A percentile compares a stretch with the other conserved stretches of the same genome.
These are phyloP conservation scores for Corapipo altera DNA, from an alignment of 2,113 vertebrate species.

Conservation along the genomic window DNA sequence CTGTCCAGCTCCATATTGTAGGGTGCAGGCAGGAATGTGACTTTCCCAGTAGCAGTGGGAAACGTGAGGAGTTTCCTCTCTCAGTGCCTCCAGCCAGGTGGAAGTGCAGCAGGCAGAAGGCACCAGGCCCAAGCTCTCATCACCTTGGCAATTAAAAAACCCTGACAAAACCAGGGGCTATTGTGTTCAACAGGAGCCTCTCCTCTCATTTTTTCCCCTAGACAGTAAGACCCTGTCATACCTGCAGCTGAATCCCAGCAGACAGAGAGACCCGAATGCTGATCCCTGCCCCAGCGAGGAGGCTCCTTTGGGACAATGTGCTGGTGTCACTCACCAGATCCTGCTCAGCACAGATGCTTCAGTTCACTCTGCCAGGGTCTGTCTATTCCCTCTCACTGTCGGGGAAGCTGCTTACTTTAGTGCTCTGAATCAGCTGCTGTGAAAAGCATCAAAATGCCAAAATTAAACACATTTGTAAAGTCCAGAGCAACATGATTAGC, in stretches of 20 bases:
- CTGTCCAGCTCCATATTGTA: not conserved
- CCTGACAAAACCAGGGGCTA: not conserved
- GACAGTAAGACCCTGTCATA: not conserved
- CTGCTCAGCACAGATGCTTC: not conserved
- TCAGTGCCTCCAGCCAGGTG: not conserved
- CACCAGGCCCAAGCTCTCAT: not conserved
- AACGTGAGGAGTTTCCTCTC: not conserved
- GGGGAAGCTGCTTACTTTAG: not conserved
- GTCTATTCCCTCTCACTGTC: not conserved
- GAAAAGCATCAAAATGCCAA: not conserved
- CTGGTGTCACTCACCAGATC: not conserved
- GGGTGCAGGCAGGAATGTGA: not conserved
- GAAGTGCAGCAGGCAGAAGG: not conserved
- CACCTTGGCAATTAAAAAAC: not conserved
- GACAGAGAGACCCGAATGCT: not conserved
- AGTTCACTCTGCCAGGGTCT: not conserved
- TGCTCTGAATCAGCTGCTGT: not conserved
- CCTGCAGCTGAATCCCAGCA: not conserved
- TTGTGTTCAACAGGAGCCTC: not conserved
- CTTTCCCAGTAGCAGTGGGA: not conserved
- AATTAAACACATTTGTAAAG: not conserved
- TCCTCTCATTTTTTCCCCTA: not conserved
- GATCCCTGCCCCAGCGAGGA: not conserved
- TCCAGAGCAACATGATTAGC: not conserved
- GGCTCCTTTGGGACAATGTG: not conserved